Evolutionary conservation across 2,888 invertebrate genomes (phyloP).

Genomic region (Adelphocoris suturalis): DNA sequence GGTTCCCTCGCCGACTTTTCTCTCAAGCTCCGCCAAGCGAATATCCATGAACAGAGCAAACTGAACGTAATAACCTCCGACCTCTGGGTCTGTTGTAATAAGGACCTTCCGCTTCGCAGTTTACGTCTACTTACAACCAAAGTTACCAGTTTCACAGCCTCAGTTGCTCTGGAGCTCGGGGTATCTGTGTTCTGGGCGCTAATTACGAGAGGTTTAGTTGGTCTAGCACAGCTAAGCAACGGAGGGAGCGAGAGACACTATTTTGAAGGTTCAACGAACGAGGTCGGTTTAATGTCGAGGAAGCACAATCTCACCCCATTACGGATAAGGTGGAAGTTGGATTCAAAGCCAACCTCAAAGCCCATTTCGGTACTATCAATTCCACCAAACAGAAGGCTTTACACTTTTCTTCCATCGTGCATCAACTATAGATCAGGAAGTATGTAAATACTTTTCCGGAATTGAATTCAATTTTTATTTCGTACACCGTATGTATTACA

Average conservation of each 20-base stretch:
- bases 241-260: not conserved
- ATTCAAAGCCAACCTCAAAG: too few relatives aligned
- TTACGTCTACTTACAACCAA: not conserved
- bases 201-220: not conserved
- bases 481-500: too few relatives aligned
- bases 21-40: not conserved
- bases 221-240: not conserved
- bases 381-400: too few relatives aligned
- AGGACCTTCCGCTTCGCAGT: not conserved
- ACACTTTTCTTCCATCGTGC: too few relatives aligned
- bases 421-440: too few relatives aligned
- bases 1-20: not conserved
- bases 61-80: not conserved
- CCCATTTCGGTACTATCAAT: too few relatives aligned
- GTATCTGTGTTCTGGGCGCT: not conserved
- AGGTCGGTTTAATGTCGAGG: not conserved
- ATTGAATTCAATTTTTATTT: too few relatives aligned
- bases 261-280: not conserved
- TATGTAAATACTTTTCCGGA: too few relatives aligned
- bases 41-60: not conserved
- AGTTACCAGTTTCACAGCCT: not conserved
- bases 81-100: not conserved
- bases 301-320: too few relatives aligned
- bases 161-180: not conserved
- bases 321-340: too few relatives aligned